Percentiles rank a stretch among this genome's conserved stretches.
These are phyloP conservation scores for Hemithea aestivaria DNA, from an alignment of 2,888 invertebrate species.

Conservation along the genomic window DNA sequence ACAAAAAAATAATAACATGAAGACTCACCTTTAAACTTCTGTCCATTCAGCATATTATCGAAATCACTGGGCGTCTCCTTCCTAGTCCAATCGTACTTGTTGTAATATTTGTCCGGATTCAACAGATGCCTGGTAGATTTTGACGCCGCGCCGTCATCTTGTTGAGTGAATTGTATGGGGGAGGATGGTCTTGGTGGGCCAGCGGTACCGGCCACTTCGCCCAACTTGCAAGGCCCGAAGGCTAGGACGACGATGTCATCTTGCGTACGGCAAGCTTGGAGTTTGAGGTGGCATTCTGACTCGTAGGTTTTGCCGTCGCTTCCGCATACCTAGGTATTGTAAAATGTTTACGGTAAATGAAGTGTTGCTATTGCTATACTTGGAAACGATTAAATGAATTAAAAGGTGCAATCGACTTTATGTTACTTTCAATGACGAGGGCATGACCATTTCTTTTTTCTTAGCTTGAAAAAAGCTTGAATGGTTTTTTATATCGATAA, in stretches of 20 bases:
- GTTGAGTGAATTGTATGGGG: constrained; percentile 87
- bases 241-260: constrained; percentile 88
- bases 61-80: constrained; percentile 75
- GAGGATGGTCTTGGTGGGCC: constrained; percentile 88
- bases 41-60: constrained; percentile 58
- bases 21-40: constrained; percentile 65
- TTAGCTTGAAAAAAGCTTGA: too few species aligned
- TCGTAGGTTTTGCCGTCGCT: constrained; percentile 90
- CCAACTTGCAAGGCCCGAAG: constrained; percentile 86
- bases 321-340: constrained; percentile 80
- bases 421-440: too few species aligned
- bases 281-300: constrained; percentile 89
- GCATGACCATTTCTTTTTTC: too few species aligned
- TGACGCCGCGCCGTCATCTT: constrained; percentile 86
- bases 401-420: too few species aligned
- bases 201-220: constrained; percentile 85
- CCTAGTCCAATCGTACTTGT: constrained; percentile 79
- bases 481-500: too few species aligned
- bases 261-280: constrained; percentile 90
- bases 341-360: too few species aligned
- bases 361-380: too few species aligned
- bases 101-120: constrained; percentile 83
- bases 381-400: too few species aligned
- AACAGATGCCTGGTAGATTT: constrained; percentile 89
- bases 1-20: too few species aligned